phyloP scores from a whole-genome alignment of 2,888 invertebrate species.

The Eumacrocentrus americanus region DNA sequence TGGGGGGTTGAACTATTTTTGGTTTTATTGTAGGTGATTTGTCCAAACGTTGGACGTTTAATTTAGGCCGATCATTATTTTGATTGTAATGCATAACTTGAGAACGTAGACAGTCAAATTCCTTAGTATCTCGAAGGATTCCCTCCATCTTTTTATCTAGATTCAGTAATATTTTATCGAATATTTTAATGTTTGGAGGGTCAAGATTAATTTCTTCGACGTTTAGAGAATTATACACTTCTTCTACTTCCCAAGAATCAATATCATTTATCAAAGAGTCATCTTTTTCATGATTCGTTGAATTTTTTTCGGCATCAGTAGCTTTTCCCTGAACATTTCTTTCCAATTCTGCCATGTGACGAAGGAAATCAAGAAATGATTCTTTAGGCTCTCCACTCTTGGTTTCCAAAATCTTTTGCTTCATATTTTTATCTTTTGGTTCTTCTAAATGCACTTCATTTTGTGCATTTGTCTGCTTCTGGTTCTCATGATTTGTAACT shows the following conservation, averaged over 20 bases:
- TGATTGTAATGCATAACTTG: neutral
- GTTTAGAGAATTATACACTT: conserved; percentile 4
- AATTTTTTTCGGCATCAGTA: neutral
- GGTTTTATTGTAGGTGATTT: neutral
- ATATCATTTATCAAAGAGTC: neutral
- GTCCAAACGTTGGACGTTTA: neutral
- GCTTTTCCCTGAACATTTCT: neutral
- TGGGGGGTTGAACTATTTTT: neutral
- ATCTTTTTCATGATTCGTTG: conserved; percentile 7
- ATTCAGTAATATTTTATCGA: conserved; percentile 29
- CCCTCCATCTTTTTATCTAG: conserved; percentile 31
- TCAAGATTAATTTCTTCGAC: conserved; percentile 31
- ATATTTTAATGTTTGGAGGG: conserved; percentile 30
- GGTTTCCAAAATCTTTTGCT: conserved; percentile 12
- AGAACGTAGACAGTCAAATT: neutral
- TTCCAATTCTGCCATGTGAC: conserved; percentile 12
- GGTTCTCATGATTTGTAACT: neutral
- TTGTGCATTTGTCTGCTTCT: neutral
- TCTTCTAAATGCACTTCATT: conserved; percentile 17
- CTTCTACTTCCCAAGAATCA: neutral
- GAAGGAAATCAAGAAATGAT: conserved; percentile 35
- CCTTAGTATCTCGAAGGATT: neutral
- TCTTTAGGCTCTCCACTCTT: conserved; percentile 11
- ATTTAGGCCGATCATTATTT: neutral
- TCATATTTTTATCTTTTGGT: conserved; percentile 1